Evolutionary conservation across 2,888 invertebrate species (phyloP), one percentile per base, ranked within the genome.

Genomic region (Platypus cylindrus): DNA sequence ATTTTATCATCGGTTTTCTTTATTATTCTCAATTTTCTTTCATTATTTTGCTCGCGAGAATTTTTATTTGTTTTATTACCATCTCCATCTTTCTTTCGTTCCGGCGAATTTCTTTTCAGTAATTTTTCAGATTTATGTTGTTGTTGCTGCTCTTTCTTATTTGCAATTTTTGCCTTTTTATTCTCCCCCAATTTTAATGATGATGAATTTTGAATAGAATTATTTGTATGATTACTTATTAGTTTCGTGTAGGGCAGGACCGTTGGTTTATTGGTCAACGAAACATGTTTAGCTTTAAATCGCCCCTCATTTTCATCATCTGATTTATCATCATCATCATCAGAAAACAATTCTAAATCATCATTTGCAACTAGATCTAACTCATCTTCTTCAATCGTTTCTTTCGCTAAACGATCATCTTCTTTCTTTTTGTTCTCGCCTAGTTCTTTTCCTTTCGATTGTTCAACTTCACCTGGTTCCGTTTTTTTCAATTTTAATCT

Each of bases 241-340:
- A 51, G 36, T 29, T 52, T 51, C 1, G 45, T 38, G 35, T 52
- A 53, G 5, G 51, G 43, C 18, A 52, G 32, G 5, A 45, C 43
- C 1, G 24, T 13, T 5, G 43, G 32, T 15, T 40, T 39, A 36
- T 48, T 49, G 20, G 42, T 36, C 12, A 9, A 17, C 23, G 36
- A 28, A 9, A 42, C 25, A 22, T 40, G 41, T 30, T 44, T 38
- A 1, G 48, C 52, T 37, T 60, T 59, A 42, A 62, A 62, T 2
- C 61, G 48, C 1, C 60, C 60, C 41, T 63, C 62, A 38, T 62
- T 60, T 39, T 62, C 64, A 36, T 55, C 53, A 26, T 55, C 56
- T 0, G 59, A 57, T 31, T 63, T 62, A 33, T 62, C 62, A 37
- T 61, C 60, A 45, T 59, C 56, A 17, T 55, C 55, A 3, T 58